These are phyloP conservation scores for Protodeltote pygarga DNA, from an alignment of 2,888 invertebrate species.

Conservation along the genomic window DNA sequence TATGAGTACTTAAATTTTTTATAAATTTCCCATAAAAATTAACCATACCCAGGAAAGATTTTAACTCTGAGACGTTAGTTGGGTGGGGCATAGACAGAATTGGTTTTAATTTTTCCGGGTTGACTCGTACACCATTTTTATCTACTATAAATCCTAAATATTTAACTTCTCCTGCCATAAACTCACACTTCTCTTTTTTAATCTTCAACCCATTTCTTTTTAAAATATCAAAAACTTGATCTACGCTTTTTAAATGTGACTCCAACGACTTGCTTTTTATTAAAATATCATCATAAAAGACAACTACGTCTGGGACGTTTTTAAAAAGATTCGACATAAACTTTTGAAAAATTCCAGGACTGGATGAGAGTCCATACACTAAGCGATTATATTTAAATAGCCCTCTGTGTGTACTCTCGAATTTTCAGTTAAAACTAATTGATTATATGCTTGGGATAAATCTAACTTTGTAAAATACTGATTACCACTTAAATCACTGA, in stretches of 20 bases:
- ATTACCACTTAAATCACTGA: not conserved
- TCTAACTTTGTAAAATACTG: conserved; percentile 26
- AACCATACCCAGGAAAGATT: conserved; percentile 1
- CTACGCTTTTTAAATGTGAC: not conserved
- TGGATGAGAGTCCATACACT: conserved; percentile 1
- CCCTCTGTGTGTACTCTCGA: conserved; percentile 12
- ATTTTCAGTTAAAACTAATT: conserved; percentile 19
- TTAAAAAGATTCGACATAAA: conserved; percentile 1
- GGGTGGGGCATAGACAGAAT: not conserved
- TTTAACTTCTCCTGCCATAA: not conserved
- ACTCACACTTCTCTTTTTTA: conserved; percentile 8
- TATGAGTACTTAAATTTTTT: not conserved
- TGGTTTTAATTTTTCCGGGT: not conserved
- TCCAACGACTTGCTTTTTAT: not conserved
- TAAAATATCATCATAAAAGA: conserved; percentile 8
- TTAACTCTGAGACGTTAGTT: not conserved
- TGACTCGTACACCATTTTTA: not conserved
- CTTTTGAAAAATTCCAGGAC: conserved; percentile 6
- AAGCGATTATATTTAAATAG: conserved; percentile 4
- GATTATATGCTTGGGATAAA: conserved; percentile 37
- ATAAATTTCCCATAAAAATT: conserved; percentile 9
- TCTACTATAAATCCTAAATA: conserved; percentile 4
- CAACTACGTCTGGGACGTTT: not conserved
- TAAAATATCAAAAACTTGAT: conserved; percentile 2
- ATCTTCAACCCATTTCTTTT: conserved; percentile 3